phyloP scores from a whole-genome alignment of 2,888 invertebrate species.

The Diaperis boleti region DNA sequence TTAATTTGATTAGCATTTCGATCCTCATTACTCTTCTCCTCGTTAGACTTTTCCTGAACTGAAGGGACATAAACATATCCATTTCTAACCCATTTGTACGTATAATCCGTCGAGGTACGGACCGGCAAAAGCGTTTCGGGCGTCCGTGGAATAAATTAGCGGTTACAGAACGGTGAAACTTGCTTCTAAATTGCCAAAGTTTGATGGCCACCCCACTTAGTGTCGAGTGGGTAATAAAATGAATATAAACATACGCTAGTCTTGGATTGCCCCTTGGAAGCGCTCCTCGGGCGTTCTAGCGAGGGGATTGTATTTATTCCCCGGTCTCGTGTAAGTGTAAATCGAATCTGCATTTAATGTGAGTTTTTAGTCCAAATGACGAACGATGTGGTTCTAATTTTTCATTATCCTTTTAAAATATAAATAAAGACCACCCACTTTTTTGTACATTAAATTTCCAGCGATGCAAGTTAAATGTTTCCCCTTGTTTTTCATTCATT shows the following conservation, averaged over 20 bases:
- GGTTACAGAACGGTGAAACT: conserved; percentile 46
- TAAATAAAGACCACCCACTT: too few relatives aligned
- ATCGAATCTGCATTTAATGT: not conserved
- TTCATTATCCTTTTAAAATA: too few relatives aligned
- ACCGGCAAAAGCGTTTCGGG: conserved; percentile 30
- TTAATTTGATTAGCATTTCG: conserved; percentile 18
- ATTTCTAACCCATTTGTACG: conserved; percentile 40
- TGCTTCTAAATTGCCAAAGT: conserved; percentile 47
- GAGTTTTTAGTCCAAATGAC: too few relatives aligned
- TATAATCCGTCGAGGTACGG: conserved; percentile 37
- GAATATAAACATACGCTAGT: conserved; percentile 45
- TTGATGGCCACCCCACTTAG: conserved; percentile 46
- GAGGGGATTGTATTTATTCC: conserved; percentile 22
- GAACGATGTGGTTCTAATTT: too few relatives aligned
- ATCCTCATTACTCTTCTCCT: conserved; percentile 12
- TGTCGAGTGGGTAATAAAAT: conserved; percentile 46
- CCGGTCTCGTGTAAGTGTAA: not conserved
- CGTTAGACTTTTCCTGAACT: conserved; percentile 11
- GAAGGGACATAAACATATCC: conserved; percentile 29
- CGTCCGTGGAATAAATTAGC: conserved; percentile 47
- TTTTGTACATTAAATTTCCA: too few relatives aligned
- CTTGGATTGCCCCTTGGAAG: conserved; percentile 27
- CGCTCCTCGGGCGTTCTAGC: conserved; percentile 18
- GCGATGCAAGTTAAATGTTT: too few relatives aligned
- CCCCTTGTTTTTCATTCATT: too few relatives aligned